Evolutionary conservation across 2,888 invertebrate species (phyloP).

Genomic region (Dryadula phaetusa): DNA sequence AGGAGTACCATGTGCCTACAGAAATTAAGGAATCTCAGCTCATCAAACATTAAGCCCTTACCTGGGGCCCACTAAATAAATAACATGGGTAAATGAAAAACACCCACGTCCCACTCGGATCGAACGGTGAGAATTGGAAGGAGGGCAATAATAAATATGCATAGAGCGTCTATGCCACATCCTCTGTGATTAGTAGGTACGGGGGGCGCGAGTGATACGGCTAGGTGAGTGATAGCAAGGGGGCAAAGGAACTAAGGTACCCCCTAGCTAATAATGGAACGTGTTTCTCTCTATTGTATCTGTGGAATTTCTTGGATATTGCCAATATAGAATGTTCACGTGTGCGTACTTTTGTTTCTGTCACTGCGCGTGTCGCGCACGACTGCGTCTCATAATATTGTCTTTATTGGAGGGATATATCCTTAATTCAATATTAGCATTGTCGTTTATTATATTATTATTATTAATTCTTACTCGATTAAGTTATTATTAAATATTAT

Average conservation of each 20-base stretch:
- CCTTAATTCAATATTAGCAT: slow-evolving; percentile 44
- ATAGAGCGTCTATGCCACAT: slow-evolving; percentile 82
- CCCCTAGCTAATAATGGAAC: slow-evolving; percentile 79
- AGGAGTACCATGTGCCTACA: slow-evolving; percentile 59
- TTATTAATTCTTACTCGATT: background rate
- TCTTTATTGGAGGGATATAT: slow-evolving; percentile 48
- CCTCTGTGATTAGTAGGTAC: slow-evolving; percentile 79
- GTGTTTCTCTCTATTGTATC: slow-evolving; percentile 78
- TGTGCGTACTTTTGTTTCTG: slow-evolving; percentile 76
- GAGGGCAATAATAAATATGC: slow-evolving; percentile 81
- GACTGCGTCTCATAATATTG: slow-evolving; percentile 50
- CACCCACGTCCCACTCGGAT: slow-evolving; percentile 67
- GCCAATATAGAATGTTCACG: slow-evolving; percentile 79
- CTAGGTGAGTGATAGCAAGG: slow-evolving; percentile 83
- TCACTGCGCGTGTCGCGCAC: slow-evolving; percentile 55
- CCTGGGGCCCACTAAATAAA: slow-evolving; percentile 78
- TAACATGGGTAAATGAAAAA: slow-evolving; percentile 80
- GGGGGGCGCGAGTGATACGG: slow-evolving; percentile 68
- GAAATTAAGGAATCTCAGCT: slow-evolving; percentile 78
- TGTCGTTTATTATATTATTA: slow-evolving; percentile 32
- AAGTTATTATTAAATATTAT: background rate
- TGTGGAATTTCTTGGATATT: slow-evolving; percentile 80
- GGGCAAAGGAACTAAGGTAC: slow-evolving; percentile 71
- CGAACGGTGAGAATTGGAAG: slow-evolving; percentile 77
- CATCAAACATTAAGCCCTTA: slow-evolving; percentile 79